These are phyloP conservation scores for Speoplatyrhinus poulsoni DNA, from an alignment of 2,113 vertebrate genomes.

Conservation along the genomic window DNA sequence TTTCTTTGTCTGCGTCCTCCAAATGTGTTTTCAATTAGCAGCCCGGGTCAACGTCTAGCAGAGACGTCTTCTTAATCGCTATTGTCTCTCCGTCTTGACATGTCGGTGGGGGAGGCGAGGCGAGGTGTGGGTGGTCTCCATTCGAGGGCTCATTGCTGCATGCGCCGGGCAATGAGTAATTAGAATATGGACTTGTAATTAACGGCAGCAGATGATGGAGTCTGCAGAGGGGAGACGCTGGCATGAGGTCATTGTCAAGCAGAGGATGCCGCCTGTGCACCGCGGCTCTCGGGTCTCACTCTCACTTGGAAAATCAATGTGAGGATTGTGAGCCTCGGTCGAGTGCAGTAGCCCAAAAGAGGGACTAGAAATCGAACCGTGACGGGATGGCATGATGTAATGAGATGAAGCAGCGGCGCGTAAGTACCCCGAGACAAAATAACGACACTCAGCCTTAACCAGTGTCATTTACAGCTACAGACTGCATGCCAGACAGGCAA, in stretches of 20 bases:
- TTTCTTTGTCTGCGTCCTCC: conserved; percentile 37
- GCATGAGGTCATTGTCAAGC: conserved; percentile 53
- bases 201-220: conserved; percentile 66
- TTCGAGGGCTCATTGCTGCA: conserved; percentile 39
- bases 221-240: conserved; percentile 38
- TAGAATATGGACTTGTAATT: conserved; percentile 71
- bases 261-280: conserved; percentile 19
- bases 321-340: conserved; percentile 36
- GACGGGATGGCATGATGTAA: conserved; percentile 58
- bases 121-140: conserved; percentile 39
- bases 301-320: conserved; percentile 66
- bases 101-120: background rate
- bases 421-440: conserved; percentile 40
- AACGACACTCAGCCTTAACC: conserved; percentile 38
- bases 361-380: conserved; percentile 48
- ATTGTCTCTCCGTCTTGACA: conserved; percentile 42
- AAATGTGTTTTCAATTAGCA: conserved; percentile 59
- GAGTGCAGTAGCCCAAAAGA: conserved; percentile 49
- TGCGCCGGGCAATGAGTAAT: conserved; percentile 63
- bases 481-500: conserved; percentile 6
- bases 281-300: conserved; percentile 28
- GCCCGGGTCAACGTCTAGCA: conserved; percentile 27
- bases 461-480: conserved; percentile 41
- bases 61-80: conserved; percentile 32
- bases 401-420: conserved; percentile 41